Base-by-base conservation (phyloP, 2,888 invertebrate genomes). In the Lutraria lutraria region DNA sequence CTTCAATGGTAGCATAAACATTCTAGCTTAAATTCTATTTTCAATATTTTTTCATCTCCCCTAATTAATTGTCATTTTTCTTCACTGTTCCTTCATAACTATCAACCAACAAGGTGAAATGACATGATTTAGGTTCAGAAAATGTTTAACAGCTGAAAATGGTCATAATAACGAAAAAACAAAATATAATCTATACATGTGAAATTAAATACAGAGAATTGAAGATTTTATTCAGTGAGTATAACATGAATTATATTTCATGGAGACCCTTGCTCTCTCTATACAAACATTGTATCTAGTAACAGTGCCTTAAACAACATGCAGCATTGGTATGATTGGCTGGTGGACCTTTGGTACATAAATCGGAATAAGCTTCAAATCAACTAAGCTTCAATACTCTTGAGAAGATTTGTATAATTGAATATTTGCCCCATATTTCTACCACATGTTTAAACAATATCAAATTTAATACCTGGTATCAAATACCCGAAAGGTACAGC, bases 241-340 rank as follows among this genome's bases (percentile, higher is more conserved):
- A 68, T 68, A 68, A 76, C 76, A 76, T 76, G 76, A 76, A 76
- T 76, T 13, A 16, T 29, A 60, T 60, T 8, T 82, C 90, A 90
- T 90, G 90, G 90, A 90, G 90, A 90, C 90, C 90, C 90, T 85
- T 90, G 90, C 90, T 86, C 56, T 86, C 52, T 53, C 76, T 34
- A 34, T 76, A 56, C n/a, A 72, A 31, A 31, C 63, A 25, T 25
- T 68, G 25, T 68, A 68, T 68, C 1, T n/a, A n/a, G 0, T 68
- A 68, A 25, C 25, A 68, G 63, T n/a, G n/a, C 25, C 63, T 4
- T 25, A 68, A 68, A 25, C 12, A 68, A 10, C 25, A 63, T 63
- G n/a, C n/a, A 25, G 63, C 25, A 12, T 12, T 25, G 8, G 12
- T 68, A 6, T 25, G 63, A 12, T 6, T 68, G 63, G 25, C n/a